Base-by-base conservation (phyloP, 2,797 vertebrate species). In the Vireo griseus region DNA sequence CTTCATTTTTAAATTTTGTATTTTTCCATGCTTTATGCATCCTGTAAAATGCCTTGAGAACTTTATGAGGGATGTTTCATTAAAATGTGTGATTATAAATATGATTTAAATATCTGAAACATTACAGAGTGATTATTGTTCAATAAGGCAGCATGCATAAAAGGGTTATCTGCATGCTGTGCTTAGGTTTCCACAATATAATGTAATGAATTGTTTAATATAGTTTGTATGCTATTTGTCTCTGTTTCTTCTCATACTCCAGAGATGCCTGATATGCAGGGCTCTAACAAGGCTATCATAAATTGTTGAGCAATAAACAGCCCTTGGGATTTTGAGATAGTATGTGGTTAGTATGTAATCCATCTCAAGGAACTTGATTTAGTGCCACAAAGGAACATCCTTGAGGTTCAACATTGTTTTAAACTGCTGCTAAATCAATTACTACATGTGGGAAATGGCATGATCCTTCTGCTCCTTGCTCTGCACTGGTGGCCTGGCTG, bases 71-170 rank as follows among this genome's bases (percentile, higher is more conserved):
- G 97, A 97, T 96, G 96, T 93, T 97, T 96, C 94, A 92, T 97
- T 98, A 98, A 98, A 97, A 97, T 98, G 98, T 98, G 97, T 97
- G 97, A 97, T 98, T 98, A 98, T 98, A 98, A 98, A 98, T 97
- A 98, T 98, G 98, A 98, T 98, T 98, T 98, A 98, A 98, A 97
- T 98, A 97, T 97, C 96, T 85, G 95, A 96, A 96, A 93, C 97
- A 97, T 98, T 98, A 97, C 95, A 94, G 97, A 97, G 97, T 98
- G 98, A 98, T 98, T 97, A 98, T 98, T 98, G 98, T 97, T 97
- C 97, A 98, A 97, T 98, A 98, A 98, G 97, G 97, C 97, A 95
- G 92, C 28, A 1, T 74, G 76, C 96, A 97, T 97, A 97, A 97
- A 97, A 96, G 95, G 97, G 94, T 97, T 97, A 97, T 97, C 97